A percentile compares a stretch with the other conserved stretches of the same genome.
These are phyloP conservation scores for Edolisoma coerulescens DNA, from an alignment of 2,113 vertebrate species.

Conservation along the genomic window DNA sequence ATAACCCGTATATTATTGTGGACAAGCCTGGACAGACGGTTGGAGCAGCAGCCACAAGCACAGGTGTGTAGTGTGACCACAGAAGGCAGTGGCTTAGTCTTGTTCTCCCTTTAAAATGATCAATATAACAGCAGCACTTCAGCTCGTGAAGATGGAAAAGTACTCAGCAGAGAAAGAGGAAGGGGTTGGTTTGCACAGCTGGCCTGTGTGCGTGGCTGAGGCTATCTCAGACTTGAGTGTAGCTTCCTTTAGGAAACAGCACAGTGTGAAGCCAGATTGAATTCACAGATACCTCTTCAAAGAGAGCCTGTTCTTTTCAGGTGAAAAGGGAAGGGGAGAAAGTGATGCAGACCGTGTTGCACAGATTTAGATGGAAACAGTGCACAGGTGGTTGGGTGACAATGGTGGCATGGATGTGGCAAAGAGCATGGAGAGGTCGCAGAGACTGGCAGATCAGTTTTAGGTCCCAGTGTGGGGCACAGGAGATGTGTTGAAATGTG, in stretches of 20 bases:
- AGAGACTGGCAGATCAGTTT: not conserved
- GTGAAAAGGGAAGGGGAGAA: not conserved
- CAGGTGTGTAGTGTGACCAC: conserved; percentile 63
- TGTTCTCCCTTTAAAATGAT: not conserved
- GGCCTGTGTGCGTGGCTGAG: not conserved
- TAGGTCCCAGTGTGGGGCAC: not conserved
- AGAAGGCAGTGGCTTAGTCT: not conserved
- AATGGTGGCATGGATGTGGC: not conserved
- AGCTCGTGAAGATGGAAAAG: fast-evolving
- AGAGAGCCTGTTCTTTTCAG: not conserved
- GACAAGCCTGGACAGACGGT: conserved; percentile 89
- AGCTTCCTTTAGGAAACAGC: not conserved
- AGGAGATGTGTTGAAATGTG: not conserved
- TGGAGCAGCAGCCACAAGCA: conserved; percentile 73
- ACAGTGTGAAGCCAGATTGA: not conserved
- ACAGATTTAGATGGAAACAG: not conserved
- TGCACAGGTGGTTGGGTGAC: not conserved
- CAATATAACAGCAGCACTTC: not conserved
- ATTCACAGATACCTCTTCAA: not conserved
- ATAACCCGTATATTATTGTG: conserved; percentile 86
- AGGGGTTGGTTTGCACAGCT: not conserved
- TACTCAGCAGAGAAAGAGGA: not conserved
- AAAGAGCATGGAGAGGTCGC: not conserved
- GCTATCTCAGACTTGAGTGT: not conserved
- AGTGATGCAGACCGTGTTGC: not conserved